A percentile compares a stretch with the other conserved stretches of the same genome.
Conservation (phyloP, 2,797 vertebrate genomes). For the Ispidina lecontei region DNA sequence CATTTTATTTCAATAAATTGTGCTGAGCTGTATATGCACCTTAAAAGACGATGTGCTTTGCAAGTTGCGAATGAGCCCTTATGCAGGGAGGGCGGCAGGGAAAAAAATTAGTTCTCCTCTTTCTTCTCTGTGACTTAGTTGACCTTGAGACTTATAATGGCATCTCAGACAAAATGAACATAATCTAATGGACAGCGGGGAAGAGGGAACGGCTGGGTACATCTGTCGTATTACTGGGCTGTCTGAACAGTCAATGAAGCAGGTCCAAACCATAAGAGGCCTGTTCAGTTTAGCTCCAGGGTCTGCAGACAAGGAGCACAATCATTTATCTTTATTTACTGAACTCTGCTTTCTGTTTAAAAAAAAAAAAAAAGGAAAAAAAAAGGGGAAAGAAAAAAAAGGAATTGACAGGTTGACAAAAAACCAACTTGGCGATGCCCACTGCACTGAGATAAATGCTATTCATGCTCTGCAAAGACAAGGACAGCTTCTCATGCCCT, state of each 20-base stretch:
- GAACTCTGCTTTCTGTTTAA: constrained; percentile 84
- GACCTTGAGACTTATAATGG: constrained; percentile 87
- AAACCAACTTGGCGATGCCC: constrained; percentile 76
- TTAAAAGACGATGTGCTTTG: constrained; percentile 29
- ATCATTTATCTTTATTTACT: constrained; percentile 90
- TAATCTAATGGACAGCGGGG: constrained; percentile 86
- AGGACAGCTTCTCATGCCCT: constrained; percentile 78
- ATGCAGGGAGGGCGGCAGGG: constrained; percentile 41
- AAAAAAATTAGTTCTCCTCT: constrained; percentile 75
- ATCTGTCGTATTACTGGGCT: constrained; percentile 88
- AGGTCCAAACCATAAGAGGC: constrained; percentile 86
- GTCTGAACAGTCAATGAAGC: constrained; percentile 89
- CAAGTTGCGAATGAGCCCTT: constrained; percentile 21
- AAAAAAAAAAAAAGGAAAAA: constrained; percentile 59
- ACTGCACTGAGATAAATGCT: constrained; percentile 83
- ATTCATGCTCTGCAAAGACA: constrained; percentile 80
- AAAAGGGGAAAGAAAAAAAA: constrained; percentile 50
- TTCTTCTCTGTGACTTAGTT: constrained; percentile 80
- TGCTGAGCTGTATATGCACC: constrained; percentile 18
- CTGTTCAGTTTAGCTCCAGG: constrained; percentile 85
- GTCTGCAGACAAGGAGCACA: constrained; percentile 82
- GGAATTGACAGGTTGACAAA: constrained; percentile 83
- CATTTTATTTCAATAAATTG: constrained; percentile 79
- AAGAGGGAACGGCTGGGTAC: constrained; percentile 85
- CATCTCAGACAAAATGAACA: constrained; percentile 86